Evolutionary conservation across 2,113 vertebrate genomes (phyloP).

Genomic region (Corythornis cristatus): DNA sequence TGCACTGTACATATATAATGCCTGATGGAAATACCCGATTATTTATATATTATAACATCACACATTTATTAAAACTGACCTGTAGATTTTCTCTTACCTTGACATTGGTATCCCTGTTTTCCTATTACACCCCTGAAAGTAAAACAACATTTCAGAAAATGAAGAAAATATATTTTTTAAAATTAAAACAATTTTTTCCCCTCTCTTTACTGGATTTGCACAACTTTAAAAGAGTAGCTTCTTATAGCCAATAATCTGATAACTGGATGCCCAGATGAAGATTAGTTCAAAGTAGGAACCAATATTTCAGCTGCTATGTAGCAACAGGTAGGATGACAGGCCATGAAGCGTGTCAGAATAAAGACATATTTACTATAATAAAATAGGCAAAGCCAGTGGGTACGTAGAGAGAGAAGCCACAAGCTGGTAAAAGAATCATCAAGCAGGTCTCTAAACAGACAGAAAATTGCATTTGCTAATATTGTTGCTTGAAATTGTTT

Average conservation of each 20-base stretch:
- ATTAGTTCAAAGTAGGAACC: not conserved
- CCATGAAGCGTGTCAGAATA: not conserved
- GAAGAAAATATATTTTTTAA: not conserved
- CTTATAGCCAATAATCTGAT: not conserved
- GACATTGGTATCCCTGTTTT: conserved; percentile 99
- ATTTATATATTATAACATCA: not conserved
- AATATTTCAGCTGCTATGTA: not conserved
- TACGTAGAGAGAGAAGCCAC: not conserved
- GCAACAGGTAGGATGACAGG: not conserved
- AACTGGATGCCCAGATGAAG: not conserved
- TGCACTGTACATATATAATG: not conserved
- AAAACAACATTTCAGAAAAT: conserved; percentile 57
- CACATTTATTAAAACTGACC: not conserved
- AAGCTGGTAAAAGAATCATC: not conserved
- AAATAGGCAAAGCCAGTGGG: not conserved
- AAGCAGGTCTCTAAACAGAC: not conserved
- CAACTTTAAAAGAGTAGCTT: not conserved
- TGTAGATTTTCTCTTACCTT: conserved; percentile 84
- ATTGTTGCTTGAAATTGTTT: not conserved
- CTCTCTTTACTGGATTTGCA: not conserved
- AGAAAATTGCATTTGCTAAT: not conserved
- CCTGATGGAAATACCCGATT: not conserved
- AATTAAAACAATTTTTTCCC: not conserved
- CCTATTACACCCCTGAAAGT: conserved; percentile 96
- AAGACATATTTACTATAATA: not conserved